phyloP scores from a whole-genome alignment of 2,113 vertebrate species.

The Prochilodus magdalenae region DNA sequence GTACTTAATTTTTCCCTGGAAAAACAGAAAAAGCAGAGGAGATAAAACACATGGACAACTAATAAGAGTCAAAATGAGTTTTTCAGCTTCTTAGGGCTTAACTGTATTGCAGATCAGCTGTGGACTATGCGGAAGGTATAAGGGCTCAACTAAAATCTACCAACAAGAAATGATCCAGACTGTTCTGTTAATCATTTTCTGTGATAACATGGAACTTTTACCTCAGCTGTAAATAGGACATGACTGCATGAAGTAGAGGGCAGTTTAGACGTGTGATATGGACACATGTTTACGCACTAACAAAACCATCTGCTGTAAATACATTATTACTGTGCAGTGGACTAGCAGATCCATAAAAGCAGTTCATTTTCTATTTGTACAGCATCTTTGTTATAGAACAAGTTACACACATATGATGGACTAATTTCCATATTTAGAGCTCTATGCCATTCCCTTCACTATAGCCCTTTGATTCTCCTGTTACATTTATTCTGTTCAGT shows the following conservation, averaged over 20 bases:
- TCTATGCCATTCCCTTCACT: background rate
- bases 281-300: background rate
- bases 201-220: no score
- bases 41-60: background rate
- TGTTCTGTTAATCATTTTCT: no score
- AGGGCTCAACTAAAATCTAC: background rate
- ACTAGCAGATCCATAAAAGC: background rate
- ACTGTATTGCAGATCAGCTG: background rate
- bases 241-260: no score
- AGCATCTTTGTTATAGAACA: background rate
- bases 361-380: background rate
- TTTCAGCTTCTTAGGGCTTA: background rate
- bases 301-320: background rate
- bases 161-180: background rate
- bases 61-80: background rate
- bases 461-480: conserved; percentile 19
- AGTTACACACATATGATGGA: background rate
- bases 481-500: conserved; percentile 21
- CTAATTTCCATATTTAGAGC: conserved; percentile 7
- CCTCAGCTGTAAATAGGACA: no score
- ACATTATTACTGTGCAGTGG: background rate
- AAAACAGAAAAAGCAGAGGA: background rate
- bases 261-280: background rate
- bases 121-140: background rate
- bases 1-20: conserved; percentile 78